Evolutionary conservation across 2,113 vertebrate genomes (phyloP), one percentile per base, ranked within the genome.

Genomic region (Phyllostomus discolor): DNA sequence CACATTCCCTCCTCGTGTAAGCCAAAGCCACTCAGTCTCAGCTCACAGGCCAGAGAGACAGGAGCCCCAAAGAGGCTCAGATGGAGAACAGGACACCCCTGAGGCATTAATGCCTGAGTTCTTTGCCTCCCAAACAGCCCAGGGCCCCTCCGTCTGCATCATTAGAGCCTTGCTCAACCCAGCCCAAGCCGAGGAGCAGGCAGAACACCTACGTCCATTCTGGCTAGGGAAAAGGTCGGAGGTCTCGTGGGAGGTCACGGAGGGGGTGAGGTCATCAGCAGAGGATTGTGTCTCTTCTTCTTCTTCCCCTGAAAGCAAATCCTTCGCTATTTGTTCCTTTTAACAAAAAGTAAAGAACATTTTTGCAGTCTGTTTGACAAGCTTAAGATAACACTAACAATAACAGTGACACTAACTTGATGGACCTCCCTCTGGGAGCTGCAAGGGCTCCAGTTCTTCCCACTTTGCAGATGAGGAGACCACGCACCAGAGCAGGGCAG

Each of bases 291-390:
- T 98, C 97, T 99, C 99, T 95, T 99, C 99, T 94, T 99, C 99
- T 96, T 99, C 98, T 97, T 99, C 99, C 97, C 98, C 99, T 72
- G 99, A 99, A 98, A 99, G 99, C 96, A 99, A 98, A 95, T 99
- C 99, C 98, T 99, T 99, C 28, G 99, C 98, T 96, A 99, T 99
- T 98, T 99, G 99, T 97, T 99, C 99, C 99, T 99, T 98, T 97
- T 95, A 97, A 98, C 92, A 88, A 98, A 98, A 97, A 98, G 86
- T 31, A 92, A 90, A 98, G 95, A 97, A 97, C 38, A 73, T 59
- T 76, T 97, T 95, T 88, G 83, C 15, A n/a, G 14, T 28, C 59
- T 70, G 33, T 14, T 54, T 1, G 16, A 43, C 5, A 2, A 22
- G 10, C 35, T 48, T 50, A 12, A 50, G 10, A 19, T 0, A 15